Evolutionary conservation across 2,888 invertebrate genomes (phyloP), one percentile per base, ranked within the genome.

Genomic region (Esperia sulphurella): DNA sequence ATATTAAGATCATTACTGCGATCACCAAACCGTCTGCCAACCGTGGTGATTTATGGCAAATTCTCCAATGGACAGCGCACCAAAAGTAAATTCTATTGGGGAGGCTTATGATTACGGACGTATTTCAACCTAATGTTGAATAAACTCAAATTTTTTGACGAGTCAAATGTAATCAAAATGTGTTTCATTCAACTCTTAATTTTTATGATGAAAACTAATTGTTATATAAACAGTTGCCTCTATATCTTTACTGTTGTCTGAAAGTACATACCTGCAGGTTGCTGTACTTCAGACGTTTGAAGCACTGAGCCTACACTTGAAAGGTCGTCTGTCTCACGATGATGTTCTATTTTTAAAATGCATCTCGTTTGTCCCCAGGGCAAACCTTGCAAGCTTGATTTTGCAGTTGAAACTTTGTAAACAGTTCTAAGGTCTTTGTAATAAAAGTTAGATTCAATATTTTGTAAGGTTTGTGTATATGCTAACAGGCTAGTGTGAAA

Each of bases 261-360:
- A 2, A 21, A 21, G 35, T n/a, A 35, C 3, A n/a, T n/a, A 35
- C 35, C n/a, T 35, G 39, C 43, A 54, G 49, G 37, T 38, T 37
- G 41, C 51, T n/a, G n/a, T n/a, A 45, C 59, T 53, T 53, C 50
- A 61, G 60, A 55, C 63, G 50, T 58, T 59, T 48, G 51, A 58
- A 63, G 57, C 60, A 50, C 59, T 53, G 43, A 57, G 65, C 54
- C 63, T 52, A 45, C 61, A 50, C 68, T 69, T 55, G 52, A 62
- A 68, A 68, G 67, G 71, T 65, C 63, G 57, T 53, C 58, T 50
- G 57, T 54, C 61, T 62, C 59, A 61, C 57, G 59, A 59, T 59
- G 59, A 52, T 57, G 61, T 55, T 56, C 61, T 61, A 64, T 64
- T 61, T 59, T 56, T 54, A 49, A 53, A 53, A 52, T 59, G 55